These are phyloP conservation scores for Lagria hirta DNA, from an alignment of 2,888 invertebrate genomes.

Conservation along the genomic window DNA sequence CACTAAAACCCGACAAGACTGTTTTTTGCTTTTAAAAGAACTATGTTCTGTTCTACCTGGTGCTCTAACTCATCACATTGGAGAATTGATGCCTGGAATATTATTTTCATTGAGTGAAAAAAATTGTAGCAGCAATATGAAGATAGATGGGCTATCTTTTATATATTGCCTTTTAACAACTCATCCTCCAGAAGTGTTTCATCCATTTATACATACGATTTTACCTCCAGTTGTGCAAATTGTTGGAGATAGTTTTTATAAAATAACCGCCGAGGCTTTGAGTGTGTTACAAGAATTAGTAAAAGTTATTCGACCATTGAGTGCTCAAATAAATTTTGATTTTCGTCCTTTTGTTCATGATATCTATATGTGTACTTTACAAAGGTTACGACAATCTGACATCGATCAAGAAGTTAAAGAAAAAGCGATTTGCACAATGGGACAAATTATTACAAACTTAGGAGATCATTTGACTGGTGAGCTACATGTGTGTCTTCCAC, in stretches of 20 bases:
- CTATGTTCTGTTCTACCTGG: conserved; percentile 87
- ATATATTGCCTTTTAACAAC: conserved; percentile 80
- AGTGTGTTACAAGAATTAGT: conserved; percentile 91
- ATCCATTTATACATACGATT: conserved; percentile 74
- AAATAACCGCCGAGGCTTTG: conserved; percentile 96
- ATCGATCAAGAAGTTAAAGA: conserved; percentile 99
- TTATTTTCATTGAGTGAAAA: conserved; percentile 88
- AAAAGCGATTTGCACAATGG: conserved; percentile 95
- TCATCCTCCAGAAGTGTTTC: conserved; percentile 78
- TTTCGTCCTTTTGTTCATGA: conserved; percentile 76
- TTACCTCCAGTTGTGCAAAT: conserved; percentile 85
- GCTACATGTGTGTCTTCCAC: conserved; percentile 83
- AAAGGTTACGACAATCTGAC: conserved; percentile 88
- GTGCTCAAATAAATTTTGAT: conserved; percentile 65
- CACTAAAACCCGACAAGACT: conserved; percentile 87
- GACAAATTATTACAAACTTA: conserved; percentile 89
- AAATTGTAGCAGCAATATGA: conserved; percentile 95
- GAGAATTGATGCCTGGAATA: conserved; percentile 84
- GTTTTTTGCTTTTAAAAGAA: conserved; percentile 88
- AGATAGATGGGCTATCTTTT: conserved; percentile 94
- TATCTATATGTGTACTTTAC: conserved; percentile 82
- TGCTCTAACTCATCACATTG: conserved; percentile 73
- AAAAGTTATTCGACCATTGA: conserved; percentile 86
- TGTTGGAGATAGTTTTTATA: conserved; percentile 96
- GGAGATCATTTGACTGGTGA: conserved; percentile 83